A percentile compares a stretch with the other conserved stretches of the same genome.
Conservation (phyloP, 2,888 invertebrate genomes). For the Tipula lateralis region DNA sequence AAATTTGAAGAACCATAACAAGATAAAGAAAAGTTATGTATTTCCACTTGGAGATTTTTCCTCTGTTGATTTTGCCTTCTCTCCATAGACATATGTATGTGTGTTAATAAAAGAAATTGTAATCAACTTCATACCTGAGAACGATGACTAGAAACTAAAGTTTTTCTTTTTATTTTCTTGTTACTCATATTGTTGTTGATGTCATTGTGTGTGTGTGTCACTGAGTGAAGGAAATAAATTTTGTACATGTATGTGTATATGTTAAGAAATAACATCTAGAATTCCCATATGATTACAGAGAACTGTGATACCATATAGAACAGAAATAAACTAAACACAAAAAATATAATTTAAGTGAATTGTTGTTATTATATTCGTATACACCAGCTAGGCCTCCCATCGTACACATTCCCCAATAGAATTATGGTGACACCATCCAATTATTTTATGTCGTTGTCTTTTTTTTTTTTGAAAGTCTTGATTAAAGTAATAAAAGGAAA, state of each 20-base stretch:
- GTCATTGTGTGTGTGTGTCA: neutral
- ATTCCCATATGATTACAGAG: neutral
- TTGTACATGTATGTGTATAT: neutral
- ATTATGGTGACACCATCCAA: slow-evolving; percentile 1
- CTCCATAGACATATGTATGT: neutral
- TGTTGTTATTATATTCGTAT: neutral
- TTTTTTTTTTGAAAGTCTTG: neutral
- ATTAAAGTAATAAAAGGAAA: slow-evolving; percentile 12
- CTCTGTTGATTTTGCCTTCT: neutral
- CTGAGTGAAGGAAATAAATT: neutral
- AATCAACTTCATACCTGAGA: slow-evolving; percentile 11
- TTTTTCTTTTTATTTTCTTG: neutral
- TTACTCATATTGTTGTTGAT: neutral
- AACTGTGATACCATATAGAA: neutral
- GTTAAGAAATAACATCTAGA: neutral
- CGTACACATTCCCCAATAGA: neutral
- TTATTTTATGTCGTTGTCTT: slow-evolving; percentile 6
- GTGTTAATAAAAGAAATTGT: neutral
- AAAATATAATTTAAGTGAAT: slow-evolving; percentile 20
- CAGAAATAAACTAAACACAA: neutral
- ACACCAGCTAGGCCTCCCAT: neutral
- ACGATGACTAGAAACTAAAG: neutral
- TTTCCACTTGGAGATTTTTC: neutral
- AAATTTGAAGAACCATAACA: neutral
- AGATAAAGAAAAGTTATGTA: neutral